Evolutionary conservation across 1,140 invertebrate species (phyloP).

Genomic region (Camponotus pennsylvanicus): DNA sequence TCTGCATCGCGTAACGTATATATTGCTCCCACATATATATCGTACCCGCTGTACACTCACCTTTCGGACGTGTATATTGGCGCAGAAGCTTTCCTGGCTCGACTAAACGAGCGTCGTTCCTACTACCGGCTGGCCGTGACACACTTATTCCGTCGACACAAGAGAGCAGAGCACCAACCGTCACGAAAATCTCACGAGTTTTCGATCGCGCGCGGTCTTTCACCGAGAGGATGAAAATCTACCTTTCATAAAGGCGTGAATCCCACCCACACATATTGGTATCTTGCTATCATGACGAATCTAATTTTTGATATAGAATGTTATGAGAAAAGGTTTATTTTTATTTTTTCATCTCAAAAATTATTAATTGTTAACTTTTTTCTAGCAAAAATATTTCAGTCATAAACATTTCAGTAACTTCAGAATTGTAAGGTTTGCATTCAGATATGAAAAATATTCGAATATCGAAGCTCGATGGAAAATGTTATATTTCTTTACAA

Average conservation of each 20-base stretch:
- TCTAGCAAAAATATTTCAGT: too few species aligned
- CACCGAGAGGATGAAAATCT: neutral
- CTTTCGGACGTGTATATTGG: constrained; percentile 72
- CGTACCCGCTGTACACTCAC: constrained; percentile 71
- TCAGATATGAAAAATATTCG: neutral
- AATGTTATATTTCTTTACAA: neutral
- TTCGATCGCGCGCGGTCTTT: constrained; percentile 53
- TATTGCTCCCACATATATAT: constrained; percentile 22
- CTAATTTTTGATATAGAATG: neutral
- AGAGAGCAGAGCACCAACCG: constrained; percentile 72
- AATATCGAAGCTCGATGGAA: neutral
- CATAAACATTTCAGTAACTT: too few species aligned
- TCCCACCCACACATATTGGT: too few species aligned
- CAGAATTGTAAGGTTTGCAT: neutral
- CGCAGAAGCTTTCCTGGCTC: constrained; percentile 77
- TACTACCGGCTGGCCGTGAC: constrained; percentile 80
- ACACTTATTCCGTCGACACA: constrained; percentile 76
- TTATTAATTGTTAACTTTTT: too few species aligned
- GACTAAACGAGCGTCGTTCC: constrained; percentile 75
- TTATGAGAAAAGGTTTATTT: neutral
- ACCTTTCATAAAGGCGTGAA: neutral
- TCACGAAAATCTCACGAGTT: constrained; percentile 69
- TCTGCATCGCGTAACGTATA: constrained; percentile 28
- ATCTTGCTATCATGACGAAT: neutral
- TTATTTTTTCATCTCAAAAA: neutral